phyloP scores from a whole-genome alignment of 2,113 vertebrate genomes.

The Eulacestoma nigropectus region DNA sequence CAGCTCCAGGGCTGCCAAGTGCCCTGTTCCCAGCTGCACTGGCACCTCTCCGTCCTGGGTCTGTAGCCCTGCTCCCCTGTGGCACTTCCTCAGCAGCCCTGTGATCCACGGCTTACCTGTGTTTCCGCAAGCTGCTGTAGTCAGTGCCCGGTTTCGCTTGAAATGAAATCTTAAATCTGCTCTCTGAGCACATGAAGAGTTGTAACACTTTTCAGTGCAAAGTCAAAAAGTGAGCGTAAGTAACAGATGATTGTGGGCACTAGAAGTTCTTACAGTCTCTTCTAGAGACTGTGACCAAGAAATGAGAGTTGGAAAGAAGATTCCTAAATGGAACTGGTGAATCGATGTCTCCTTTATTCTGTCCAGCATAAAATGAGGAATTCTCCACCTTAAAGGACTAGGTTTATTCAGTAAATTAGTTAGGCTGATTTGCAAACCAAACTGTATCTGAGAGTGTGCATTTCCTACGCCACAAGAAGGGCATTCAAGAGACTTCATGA shows the following conservation, averaged over 20 bases:
- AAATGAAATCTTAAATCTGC: background rate
- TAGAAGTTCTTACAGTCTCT: background rate
- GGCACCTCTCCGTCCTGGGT: background rate
- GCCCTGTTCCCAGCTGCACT: background rate
- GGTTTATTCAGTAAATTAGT: background rate
- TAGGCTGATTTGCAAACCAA: background rate
- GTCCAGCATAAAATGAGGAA: background rate
- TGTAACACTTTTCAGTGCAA: background rate
- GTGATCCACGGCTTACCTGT: accelerated
- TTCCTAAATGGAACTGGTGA: background rate
- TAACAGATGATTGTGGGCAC: background rate
- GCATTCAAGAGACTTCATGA: background rate
- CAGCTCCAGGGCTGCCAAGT: background rate
- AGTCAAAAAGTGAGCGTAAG: background rate
- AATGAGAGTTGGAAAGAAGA: background rate
- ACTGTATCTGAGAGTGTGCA: background rate
- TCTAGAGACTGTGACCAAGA: background rate
- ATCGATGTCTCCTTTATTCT: background rate
- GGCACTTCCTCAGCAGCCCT: background rate
- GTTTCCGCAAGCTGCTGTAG: background rate
- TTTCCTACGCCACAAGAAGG: background rate
- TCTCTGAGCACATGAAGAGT: background rate
- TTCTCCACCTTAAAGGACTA: background rate
- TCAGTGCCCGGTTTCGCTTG: background rate
- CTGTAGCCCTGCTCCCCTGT: background rate